Evolutionary conservation across 2,888 invertebrate species (phyloP), one percentile per base, ranked within the genome.

Genomic region (Tuberolachnus salignus): DNA sequence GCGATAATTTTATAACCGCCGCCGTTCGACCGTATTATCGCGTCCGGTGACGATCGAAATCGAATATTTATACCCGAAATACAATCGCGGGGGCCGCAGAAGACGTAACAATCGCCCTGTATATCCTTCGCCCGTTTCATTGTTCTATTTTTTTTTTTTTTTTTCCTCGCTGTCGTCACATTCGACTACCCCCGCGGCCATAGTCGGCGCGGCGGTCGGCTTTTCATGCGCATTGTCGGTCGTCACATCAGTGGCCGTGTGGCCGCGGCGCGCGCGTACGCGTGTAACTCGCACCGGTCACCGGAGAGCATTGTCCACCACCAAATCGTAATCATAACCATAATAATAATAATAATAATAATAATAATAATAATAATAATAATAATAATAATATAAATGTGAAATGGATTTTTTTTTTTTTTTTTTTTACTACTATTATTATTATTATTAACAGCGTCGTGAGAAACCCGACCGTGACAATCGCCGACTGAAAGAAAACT

Each of bases 381-480:
- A 34, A 34, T 6, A 6, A 34, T 6, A 34, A 34, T 34, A 34
- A 34, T 49, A 26, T 59, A 19, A 49, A 19, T 26, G 3, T 59
- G 16, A 34, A 42, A 63, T 51, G 42, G 19, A 73, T 26, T 16
- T 23, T 21, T 55, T 21, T 55, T 9, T 6, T 63, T 73, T 63
- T 51, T n/a, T n/a, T n/a, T n/a, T n/a, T n/a, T n/a, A n/a, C n/a
- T n/a, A n/a, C n/a, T n/a, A n/a, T n/a, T n/a, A n/a, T n/a, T n/a
- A n/a, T n/a, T 73, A 53, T 63, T 63, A 73, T 63, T 63, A 73
- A 73, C 61, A 34, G 55, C 66, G 67, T 67, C 78, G 78, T 78
- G 78, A 67, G 78, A 78, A 78, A 78, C 46, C 26, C 66, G 78
- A 78, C 78, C 78, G 78, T 78, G 78, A 78, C 78, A 63, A 73